phyloP scores from a whole-genome alignment of 2,888 invertebrate species.

The Theretra japonica region DNA sequence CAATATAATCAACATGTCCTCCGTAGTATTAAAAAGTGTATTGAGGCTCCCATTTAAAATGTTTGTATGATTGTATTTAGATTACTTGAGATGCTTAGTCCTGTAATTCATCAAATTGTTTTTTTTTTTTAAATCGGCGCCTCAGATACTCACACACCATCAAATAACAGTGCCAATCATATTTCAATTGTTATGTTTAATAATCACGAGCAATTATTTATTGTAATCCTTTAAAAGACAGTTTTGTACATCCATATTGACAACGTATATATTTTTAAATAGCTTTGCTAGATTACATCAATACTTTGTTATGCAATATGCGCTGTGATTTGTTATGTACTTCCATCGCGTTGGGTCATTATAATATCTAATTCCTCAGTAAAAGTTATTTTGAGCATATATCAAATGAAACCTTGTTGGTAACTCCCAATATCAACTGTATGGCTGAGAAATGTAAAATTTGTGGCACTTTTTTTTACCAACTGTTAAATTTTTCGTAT shows the following conservation, averaged over 20 bases:
- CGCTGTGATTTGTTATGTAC: slow-evolving; percentile 17
- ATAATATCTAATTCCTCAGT: not conserved
- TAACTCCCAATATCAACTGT: too few relatives aligned
- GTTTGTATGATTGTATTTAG: not conserved
- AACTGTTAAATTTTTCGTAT: too few relatives aligned
- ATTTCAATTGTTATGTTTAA: not conserved
- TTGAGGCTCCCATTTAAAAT: not conserved
- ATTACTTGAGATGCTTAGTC: not conserved
- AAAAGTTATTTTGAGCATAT: not conserved
- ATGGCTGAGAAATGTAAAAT: too few relatives aligned
- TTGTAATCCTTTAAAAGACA: not conserved
- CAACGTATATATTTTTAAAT: slow-evolving; percentile 3
- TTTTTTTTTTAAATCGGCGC: not conserved
- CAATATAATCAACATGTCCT: not conserved
- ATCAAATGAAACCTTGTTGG: too few relatives aligned
- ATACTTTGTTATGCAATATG: slow-evolving; percentile 5
- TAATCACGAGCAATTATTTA: not conserved
- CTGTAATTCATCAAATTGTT: not conserved
- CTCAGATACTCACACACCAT: not conserved
- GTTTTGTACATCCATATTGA: not conserved
- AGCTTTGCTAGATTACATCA: slow-evolving; percentile 18
- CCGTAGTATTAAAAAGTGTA: not conserved
- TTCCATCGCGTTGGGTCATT: not conserved
- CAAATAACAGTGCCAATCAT: slow-evolving; percentile 17
- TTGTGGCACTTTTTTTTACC: too few relatives aligned